Conservation (phyloP, 2,797 vertebrate genomes). For the Odontamblyopus lacepedii region DNA sequence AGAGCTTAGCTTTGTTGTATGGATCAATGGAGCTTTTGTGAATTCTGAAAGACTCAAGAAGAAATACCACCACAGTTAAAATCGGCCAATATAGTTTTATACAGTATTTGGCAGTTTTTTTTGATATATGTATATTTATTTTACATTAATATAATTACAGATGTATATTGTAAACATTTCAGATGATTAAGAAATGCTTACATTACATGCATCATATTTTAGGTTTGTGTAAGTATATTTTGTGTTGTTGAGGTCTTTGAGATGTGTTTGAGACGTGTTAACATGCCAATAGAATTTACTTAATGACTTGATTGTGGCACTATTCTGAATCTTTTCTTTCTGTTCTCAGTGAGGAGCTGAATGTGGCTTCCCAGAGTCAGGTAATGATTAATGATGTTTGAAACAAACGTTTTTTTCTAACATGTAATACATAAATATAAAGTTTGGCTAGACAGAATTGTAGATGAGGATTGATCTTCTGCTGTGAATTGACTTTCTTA, state of each 20-base stretch:
- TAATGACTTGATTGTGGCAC: constrained; percentile 1
- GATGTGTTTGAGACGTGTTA: background rate
- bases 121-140: no score
- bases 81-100: background rate
- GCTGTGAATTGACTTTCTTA: constrained; percentile 31
- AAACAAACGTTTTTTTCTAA: background rate
- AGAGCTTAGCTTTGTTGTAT: constrained; percentile 27
- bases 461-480: constrained; percentile 16
- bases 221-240: background rate
- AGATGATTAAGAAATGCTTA: no score
- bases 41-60: constrained; percentile 5
- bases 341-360: constrained; percentile 85
- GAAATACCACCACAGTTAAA: constrained; percentile 1
- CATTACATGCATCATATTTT: background rate
- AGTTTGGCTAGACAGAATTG: constrained; percentile 13
- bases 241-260: background rate
- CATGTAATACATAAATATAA: constrained; percentile 13
- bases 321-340: constrained; percentile 20
- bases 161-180: no score
- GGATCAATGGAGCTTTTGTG: constrained; percentile 49
- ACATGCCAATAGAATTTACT: background rate
- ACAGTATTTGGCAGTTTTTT: constrained; percentile 1
- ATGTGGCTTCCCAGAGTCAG: constrained; percentile 87
- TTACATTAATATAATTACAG: no score
- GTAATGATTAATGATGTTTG: constrained; percentile 59